phyloP scores from a whole-genome alignment of 1,140 invertebrate species.

The Apis cerana region DNA sequence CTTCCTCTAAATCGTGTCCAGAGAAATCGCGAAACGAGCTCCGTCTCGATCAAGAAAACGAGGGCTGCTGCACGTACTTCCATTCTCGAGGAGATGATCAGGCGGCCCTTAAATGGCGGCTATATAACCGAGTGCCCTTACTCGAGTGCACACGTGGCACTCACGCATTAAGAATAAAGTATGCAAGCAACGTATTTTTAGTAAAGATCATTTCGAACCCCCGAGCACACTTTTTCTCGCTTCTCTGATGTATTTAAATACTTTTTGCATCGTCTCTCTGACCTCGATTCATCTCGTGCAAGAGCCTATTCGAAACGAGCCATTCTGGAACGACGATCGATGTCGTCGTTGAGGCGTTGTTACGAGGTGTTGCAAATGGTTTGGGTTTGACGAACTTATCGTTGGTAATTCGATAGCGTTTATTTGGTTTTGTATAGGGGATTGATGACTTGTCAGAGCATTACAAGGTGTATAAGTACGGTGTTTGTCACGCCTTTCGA shows the following conservation, averaged over 20 bases:
- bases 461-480: neutral
- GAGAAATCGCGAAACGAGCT: slow-evolving; percentile 14
- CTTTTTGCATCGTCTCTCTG: neutral
- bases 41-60: slow-evolving; percentile 42
- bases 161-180: slow-evolving; percentile 53
- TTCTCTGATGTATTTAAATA: slow-evolving; percentile 6
- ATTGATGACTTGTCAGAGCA: neutral
- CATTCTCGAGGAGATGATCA: slow-evolving; percentile 56
- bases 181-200: slow-evolving; percentile 55
- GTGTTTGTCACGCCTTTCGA: neutral
- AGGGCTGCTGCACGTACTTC: slow-evolving; percentile 46
- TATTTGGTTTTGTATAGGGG: too few species aligned
- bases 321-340: neutral
- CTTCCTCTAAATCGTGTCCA: slow-evolving; percentile 67
- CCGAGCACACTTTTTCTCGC: neutral
- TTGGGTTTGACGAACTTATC: neutral
- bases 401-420: neutral
- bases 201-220: slow-evolving; percentile 54
- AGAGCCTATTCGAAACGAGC: neutral
- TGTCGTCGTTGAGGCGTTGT: neutral
- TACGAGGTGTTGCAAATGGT: fast-evolving
- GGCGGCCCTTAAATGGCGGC: slow-evolving; percentile 56
- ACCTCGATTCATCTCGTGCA: slow-evolving; percentile 15
- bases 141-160: slow-evolving; percentile 41
- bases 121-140: slow-evolving; percentile 49